A percentile compares a stretch with the other conserved stretches of the same genome.
phyloP scores from a whole-genome alignment of 2,113 vertebrate species.

The Thunnus thynnus region DNA sequence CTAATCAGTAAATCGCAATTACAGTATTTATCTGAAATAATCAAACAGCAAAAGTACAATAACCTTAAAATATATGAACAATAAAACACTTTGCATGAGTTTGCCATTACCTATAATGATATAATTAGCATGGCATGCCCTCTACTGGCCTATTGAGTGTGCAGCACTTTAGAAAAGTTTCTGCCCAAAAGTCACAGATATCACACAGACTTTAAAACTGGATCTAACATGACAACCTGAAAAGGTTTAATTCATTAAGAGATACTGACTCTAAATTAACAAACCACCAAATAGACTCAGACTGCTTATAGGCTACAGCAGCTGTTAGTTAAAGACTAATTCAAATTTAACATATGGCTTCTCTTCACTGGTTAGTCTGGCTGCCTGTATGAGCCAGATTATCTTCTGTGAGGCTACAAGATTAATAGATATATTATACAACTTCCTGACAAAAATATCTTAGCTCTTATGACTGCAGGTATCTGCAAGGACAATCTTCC shows the following conservation, averaged over 20 bases:
- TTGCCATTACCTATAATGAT: not conserved
- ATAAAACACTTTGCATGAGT: not conserved
- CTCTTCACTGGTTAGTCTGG: not conserved
- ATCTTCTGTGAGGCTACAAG: not conserved
- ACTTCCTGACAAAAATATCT: not conserved
- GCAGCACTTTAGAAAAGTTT: not conserved
- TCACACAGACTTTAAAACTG: not conserved
- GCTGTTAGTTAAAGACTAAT: not conserved
- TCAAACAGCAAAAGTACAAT: not conserved
- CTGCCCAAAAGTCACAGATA: not conserved
- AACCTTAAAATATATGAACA: not conserved
- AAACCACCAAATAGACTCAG: not conserved
- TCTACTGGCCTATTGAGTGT: slow-evolving; percentile 31
- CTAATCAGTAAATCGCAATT: no score
- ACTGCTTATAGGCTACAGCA: not conserved
- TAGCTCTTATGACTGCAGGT: not conserved
- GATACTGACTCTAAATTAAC: not conserved
- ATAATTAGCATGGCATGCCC: slow-evolving; percentile 26
- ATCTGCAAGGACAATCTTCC: not conserved
- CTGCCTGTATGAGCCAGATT: not conserved
- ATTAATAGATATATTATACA: not conserved
- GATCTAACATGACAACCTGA: not conserved
- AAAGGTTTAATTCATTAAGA: no score
- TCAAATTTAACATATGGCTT: not conserved
- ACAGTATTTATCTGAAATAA: not conserved